These are phyloP conservation scores for Toxostoma redivivum DNA, from an alignment of 2,113 vertebrate species.

Conservation along the genomic window DNA sequence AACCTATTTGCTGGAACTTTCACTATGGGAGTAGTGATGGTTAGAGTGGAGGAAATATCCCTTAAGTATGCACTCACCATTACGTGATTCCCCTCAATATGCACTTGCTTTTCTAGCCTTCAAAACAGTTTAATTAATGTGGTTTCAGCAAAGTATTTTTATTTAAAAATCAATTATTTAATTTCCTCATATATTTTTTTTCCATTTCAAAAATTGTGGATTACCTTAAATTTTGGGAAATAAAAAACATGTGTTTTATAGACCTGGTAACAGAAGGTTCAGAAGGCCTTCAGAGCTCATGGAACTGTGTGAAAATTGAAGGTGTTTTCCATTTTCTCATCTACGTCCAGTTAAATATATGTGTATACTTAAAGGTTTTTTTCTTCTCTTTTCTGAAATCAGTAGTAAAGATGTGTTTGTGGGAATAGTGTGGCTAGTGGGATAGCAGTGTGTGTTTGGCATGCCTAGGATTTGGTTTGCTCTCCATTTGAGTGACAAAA, in stretches of 20 bases:
- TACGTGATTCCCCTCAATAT: neutral
- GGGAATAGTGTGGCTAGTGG: neutral
- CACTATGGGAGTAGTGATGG: neutral
- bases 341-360: neutral
- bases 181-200: neutral
- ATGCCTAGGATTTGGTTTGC: neutral
- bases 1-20: neutral
- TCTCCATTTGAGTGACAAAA: neutral
- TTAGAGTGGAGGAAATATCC: neutral
- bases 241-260: fast-evolving
- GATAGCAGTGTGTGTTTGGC: neutral
- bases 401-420: neutral
- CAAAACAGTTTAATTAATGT: neutral
- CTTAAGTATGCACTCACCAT: neutral
- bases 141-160: neutral
- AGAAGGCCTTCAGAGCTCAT: neutral
- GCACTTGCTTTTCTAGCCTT: neutral
- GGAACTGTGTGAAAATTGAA: neutral
- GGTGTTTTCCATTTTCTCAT: neutral
- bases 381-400: neutral
- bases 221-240: neutral
- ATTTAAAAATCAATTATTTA: neutral
- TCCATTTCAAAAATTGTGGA: neutral
- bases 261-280: neutral
- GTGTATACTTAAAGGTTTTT: neutral